Evolutionary conservation across 2,888 invertebrate species (phyloP).

Genomic region (Cephus pygmeus): DNA sequence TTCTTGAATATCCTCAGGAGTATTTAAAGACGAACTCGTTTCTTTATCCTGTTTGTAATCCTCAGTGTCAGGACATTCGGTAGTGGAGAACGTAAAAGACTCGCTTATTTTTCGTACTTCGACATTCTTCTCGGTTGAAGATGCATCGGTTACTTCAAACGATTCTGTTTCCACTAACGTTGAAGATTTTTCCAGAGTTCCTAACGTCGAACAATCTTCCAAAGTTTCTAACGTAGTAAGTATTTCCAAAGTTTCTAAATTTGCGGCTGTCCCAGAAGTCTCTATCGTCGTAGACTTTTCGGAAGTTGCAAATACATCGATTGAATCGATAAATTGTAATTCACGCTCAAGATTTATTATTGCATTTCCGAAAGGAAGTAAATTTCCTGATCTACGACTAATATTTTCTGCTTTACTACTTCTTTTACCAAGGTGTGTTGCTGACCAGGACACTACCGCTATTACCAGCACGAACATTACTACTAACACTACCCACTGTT

Average conservation of each 20-base stretch:
- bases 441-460: constrained; percentile 18
- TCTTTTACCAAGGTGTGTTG: constrained; percentile 24
- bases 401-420: not conserved
- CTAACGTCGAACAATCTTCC: not conserved
- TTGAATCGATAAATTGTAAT: not conserved
- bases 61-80: not conserved
- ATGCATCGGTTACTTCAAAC: not conserved
- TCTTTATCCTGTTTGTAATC: not conserved
- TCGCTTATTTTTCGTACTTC: not conserved
- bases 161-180: not conserved
- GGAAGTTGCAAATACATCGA: not conserved
- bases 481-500: constrained; percentile 32
- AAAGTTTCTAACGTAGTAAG: not conserved
- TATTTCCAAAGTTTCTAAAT: not conserved
- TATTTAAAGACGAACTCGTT: not conserved
- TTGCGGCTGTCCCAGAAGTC: not conserved
- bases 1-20: not conserved
- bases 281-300: not conserved
- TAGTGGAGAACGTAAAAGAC: not conserved
- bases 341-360: not conserved
- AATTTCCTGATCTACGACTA: not conserved
- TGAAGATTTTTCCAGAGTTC: too few relatives aligned
- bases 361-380: not conserved
- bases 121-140: not conserved
- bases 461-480: constrained; percentile 25